Evolutionary conservation across 2,888 invertebrate genomes (phyloP).

Genomic region (Toxonevra muliebris): DNA sequence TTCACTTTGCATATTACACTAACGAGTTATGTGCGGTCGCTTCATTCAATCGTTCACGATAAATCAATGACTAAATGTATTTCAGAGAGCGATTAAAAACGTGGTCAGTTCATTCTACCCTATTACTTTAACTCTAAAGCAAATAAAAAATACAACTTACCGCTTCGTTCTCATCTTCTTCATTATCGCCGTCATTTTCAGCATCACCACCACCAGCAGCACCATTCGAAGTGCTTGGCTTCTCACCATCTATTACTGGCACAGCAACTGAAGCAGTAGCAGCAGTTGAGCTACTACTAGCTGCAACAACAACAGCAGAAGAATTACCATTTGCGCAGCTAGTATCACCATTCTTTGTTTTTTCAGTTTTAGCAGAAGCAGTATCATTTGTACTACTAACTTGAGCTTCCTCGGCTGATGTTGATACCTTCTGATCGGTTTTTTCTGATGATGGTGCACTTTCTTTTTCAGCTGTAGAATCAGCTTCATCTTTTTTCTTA

Average conservation of each 20-base stretch:
- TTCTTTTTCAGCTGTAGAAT: not conserved
- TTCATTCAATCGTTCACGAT: too few species aligned
- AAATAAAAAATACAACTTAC: conserved; percentile 43
- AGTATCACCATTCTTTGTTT: not conserved
- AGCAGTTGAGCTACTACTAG: conserved; percentile 22
- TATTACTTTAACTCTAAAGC: too few species aligned
- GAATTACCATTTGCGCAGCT: conserved; percentile 1
- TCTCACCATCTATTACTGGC: conserved; percentile 49
- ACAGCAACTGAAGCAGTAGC: conserved; percentile 8
- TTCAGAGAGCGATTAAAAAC: too few species aligned
- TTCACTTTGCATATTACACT: too few species aligned
- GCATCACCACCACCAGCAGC: conserved; percentile 37
- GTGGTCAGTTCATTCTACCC: not conserved
- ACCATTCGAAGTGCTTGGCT: conserved; percentile 61
- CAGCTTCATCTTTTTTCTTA: conserved; percentile 32
- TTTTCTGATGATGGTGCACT: not conserved
- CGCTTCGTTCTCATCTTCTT: conserved; percentile 56
- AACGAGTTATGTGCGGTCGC: too few species aligned
- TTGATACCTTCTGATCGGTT: conserved; percentile 4
- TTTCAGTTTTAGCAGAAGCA: not conserved
- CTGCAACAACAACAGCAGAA: not conserved
- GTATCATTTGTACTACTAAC: conserved; percentile 20
- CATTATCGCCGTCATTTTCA: conserved; percentile 46
- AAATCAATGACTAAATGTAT: too few species aligned
- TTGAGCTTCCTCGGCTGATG: conserved; percentile 17